Evolutionary conservation across 2,113 vertebrate species (phyloP), one percentile per base, ranked within the genome.

Genomic region (Oceanites oceanicus): DNA sequence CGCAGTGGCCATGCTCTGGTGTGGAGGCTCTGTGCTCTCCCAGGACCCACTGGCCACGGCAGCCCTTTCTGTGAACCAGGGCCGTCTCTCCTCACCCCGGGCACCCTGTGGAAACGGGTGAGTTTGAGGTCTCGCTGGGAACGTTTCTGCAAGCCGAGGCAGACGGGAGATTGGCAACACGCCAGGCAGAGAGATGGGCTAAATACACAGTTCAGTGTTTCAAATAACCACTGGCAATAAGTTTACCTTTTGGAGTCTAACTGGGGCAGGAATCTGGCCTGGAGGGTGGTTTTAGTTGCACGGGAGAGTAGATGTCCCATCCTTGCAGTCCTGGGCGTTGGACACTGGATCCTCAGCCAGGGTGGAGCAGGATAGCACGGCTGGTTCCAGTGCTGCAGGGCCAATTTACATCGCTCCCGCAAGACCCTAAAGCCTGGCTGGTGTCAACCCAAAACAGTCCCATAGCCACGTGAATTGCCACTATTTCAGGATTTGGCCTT

Each of bases 171-270:
- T 42, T 32, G 18, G 59, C 74, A 47, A 52, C 21, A 16, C 2
- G 1, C 44, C 3, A 0, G 56, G 15, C 63, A 88, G 67, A 68
- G 68, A 30, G 34, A 32, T 63, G 44, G 52, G 44, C n/a, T 78
- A n/a, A 58, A 74, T 58, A 59, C n/a, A 38, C 7, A 53, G 16
- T 32, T 68, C 18, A 26, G 18, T 29, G 32, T 75, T 92, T 73
- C 38, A 50, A 49, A 87, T 86, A 94, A 80, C 68, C 55, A 58
- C 71, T 84, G 90, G 38, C 79, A 90, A 88, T 88, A 92, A 95
- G 91, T 95, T 89, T 62, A 89, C 47, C 65, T 94, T 95, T 83
- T 15, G 12, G 74, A 94, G 70, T 49, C 56, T 85, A 92, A 92
- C 68, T 52, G 53, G 52, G 58, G 63, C 11, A 30, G 82, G 59